Evolutionary conservation across 2,797 vertebrate genomes (phyloP).

Genomic region (Spatula versicolor): DNA sequence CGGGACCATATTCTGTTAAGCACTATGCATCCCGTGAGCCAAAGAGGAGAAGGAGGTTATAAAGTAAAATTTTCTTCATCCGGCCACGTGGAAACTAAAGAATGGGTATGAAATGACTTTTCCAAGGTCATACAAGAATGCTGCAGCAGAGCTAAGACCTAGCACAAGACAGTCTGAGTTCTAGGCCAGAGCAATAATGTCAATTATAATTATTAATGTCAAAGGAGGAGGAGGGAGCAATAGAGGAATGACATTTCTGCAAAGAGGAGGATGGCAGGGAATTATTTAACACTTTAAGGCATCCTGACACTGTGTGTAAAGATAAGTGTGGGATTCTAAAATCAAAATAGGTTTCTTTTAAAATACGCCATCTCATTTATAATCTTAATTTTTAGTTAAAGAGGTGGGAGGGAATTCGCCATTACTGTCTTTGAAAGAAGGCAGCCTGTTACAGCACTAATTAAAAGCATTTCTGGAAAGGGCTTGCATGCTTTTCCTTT

Average conservation of each 20-base stretch:
- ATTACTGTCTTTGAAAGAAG: constrained; percentile 42
- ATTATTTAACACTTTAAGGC: constrained; percentile 37
- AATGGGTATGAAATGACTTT: constrained; percentile 15
- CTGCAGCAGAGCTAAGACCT: constrained; percentile 29
- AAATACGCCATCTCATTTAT: constrained; percentile 8
- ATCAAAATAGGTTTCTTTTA: constrained; percentile 45
- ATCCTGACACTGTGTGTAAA: not conserved
- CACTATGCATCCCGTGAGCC: not conserved
- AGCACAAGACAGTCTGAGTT: constrained; percentile 29
- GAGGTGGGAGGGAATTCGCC: constrained; percentile 25
- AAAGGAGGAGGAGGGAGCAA: constrained; percentile 32
- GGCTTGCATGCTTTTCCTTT: not conserved
- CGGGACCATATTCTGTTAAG: not conserved
- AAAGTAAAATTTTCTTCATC: constrained; percentile 24
- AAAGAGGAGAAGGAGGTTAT: not conserved
- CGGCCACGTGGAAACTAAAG: not conserved
- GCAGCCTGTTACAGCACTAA: not conserved
- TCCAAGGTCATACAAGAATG: constrained; percentile 39
- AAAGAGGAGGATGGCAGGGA: constrained; percentile 20
- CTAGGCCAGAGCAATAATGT: constrained; percentile 44
- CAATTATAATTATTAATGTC: constrained; percentile 59
- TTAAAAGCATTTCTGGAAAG: not conserved
- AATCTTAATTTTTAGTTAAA: constrained; percentile 44
- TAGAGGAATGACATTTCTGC: constrained; percentile 39
- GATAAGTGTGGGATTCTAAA: constrained; percentile 38